phyloP scores from a whole-genome alignment of 2,888 invertebrate species.

The Cheilosia grossa region DNA sequence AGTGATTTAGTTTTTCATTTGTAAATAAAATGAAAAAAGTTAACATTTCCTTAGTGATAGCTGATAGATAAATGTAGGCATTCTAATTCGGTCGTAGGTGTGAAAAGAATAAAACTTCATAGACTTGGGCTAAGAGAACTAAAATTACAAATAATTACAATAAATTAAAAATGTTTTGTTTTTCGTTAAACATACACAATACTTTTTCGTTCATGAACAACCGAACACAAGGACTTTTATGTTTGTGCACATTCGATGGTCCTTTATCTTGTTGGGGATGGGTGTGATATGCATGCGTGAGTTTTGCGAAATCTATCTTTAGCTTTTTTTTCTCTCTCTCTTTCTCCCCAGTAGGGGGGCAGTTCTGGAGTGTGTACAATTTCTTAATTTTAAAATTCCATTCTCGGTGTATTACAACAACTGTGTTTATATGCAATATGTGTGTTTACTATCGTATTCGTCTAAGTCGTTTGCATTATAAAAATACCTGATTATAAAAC shows the following conservation, averaged over 20 bases:
- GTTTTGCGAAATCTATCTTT: constrained; percentile 20
- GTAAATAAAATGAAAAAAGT: not conserved
- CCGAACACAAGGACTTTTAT: constrained; percentile 20
- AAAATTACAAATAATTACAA: constrained; percentile 62
- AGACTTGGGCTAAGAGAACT: constrained; percentile 23
- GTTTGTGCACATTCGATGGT: constrained; percentile 47
- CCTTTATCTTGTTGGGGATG: constrained; percentile 34
- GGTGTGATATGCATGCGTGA: constrained; percentile 67
- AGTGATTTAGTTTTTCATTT: not conserved
- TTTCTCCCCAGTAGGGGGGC: constrained; percentile 52
- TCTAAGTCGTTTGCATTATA: constrained; percentile 63
- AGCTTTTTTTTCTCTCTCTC: constrained; percentile 16
- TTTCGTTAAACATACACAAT: constrained; percentile 26
- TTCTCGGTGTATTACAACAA: constrained; percentile 28
- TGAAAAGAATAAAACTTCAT: constrained; percentile 14
- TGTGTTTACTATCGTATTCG: constrained; percentile 11
- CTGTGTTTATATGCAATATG: not conserved
- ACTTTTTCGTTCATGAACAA: not conserved
- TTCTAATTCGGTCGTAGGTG: not conserved
- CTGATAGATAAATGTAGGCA: not conserved
- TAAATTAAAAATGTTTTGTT: constrained; percentile 43
- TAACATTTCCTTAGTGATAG: not conserved
- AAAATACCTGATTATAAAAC: constrained; percentile 72
- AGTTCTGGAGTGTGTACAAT: constrained; percentile 62
- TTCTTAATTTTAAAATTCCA: constrained; percentile 35